These are phyloP conservation scores for Holocentrus rufus DNA, from an alignment of 2,797 vertebrate species.

Conservation along the genomic window DNA sequence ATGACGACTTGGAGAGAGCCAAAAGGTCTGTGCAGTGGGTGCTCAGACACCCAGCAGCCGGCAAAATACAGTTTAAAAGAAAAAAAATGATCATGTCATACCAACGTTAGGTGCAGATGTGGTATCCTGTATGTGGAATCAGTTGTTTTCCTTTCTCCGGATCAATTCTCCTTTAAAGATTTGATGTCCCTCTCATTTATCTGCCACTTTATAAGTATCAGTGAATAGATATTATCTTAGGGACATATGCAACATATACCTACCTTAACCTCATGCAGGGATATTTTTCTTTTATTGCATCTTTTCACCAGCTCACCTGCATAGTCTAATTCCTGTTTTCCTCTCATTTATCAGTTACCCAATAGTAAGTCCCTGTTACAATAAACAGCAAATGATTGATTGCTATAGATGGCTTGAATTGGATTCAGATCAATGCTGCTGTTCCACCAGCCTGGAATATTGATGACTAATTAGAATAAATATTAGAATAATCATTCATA, in stretches of 20 bases:
- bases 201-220: neutral
- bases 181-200: neutral
- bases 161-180: neutral
- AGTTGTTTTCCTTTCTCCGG: neutral
- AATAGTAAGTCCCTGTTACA: neutral
- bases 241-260: neutral
- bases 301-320: neutral
- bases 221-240: no score
- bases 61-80: no score
- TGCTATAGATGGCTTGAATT: constrained; percentile 11
- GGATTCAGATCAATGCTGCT: constrained; percentile 38
- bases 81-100: no score
- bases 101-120: no score
- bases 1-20: constrained; percentile 94
- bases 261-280: no score
- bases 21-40: constrained; percentile 86
- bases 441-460: constrained; percentile 6
- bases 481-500: constrained; percentile 8
- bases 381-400: constrained; percentile 22
- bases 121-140: no score
- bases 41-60: neutral
- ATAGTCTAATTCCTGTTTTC: neutral
- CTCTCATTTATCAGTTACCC: neutral
- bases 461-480: constrained; percentile 2
- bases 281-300: neutral